These are phyloP conservation scores for Megathymus violae DNA, from an alignment of 1,140 invertebrate species.

Conservation along the genomic window DNA sequence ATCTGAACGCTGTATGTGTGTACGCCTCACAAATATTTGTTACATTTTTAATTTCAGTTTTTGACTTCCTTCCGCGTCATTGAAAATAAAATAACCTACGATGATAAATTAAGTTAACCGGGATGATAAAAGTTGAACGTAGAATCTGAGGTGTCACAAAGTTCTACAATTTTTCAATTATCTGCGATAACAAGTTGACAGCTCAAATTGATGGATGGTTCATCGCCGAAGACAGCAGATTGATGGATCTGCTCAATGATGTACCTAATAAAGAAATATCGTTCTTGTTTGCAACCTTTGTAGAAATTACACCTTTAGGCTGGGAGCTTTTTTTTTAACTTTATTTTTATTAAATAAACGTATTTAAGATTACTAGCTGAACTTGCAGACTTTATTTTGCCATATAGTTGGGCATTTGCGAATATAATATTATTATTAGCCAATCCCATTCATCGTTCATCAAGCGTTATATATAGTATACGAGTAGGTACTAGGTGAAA, in stretches of 20 bases:
- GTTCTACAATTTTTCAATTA: constrained; percentile 15
- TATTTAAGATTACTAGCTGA: too few relatives aligned
- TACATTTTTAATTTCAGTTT: too few relatives aligned
- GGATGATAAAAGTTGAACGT: background rate
- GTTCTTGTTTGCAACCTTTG: background rate
- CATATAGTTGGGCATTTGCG: too few relatives aligned
- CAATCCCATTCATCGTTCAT: too few relatives aligned
- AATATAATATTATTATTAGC: too few relatives aligned
- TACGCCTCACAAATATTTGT: too few relatives aligned
- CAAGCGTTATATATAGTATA: too few relatives aligned
- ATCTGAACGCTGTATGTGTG: too few relatives aligned
- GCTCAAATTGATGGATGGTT: constrained; percentile 18
- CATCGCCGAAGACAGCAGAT: constrained; percentile 5
- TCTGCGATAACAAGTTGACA: constrained; percentile 15
- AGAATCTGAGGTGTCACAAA: constrained; percentile 3
- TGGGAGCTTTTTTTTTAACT: background rate
- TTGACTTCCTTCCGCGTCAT: background rate
- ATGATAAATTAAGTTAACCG: background rate
- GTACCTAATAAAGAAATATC: constrained; percentile 14
- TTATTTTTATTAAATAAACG: background rate
- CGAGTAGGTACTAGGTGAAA: too few relatives aligned
- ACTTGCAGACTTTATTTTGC: too few relatives aligned
- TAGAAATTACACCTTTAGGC: background rate
- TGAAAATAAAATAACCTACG: background rate
- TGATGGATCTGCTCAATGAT: constrained; percentile 1